Evolutionary conservation across 1,140 invertebrate species (phyloP), one percentile per base, ranked within the genome.

Genomic region (Riptortus pedestris): DNA sequence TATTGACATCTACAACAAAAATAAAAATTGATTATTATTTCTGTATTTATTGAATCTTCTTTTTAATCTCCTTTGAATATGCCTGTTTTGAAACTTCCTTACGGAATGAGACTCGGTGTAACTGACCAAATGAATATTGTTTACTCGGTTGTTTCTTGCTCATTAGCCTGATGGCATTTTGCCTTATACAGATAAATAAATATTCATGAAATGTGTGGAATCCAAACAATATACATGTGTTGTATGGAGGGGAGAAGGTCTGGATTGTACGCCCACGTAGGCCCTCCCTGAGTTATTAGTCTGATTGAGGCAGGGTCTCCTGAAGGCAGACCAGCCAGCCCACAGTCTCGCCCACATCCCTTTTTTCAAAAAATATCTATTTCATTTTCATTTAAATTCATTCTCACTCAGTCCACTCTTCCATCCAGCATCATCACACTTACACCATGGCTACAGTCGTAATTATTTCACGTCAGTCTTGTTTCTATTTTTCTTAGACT

Each of bases 351-450:
- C 51, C 51, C 51, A 55, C 51, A 4, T 2, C 18, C 2, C 14
- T 26, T 55, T 55, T 55, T 55, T 22, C 2, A 55, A 55, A 55
- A 26, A 55, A 24, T 24, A 55, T 24, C 51, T 24, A 55, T 55
- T 55, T 55, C 51, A 55, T 55, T 55, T 55, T 55, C 51, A 47
- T 47, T 47, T 47, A 22, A 47, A 47, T 47, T 47, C 45, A 47
- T 22, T 47, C 45, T 47, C n/a, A 18, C 3, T 12, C 3, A 1
- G 45, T 2, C 22, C 18, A n/a, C 18, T 22, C 18, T 47, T 47
- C 45, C 45, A 47, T 9, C 45, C 18, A 18, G 45, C 4, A n/a
- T n/a, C n/a, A n/a, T n/a, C n/a, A n/a, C n/a, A 38, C 14, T 38
- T 38, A 7, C 31, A 18, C 26, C 51, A 55, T 55, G 51, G 51